Evolutionary conservation across 2,797 vertebrate species (phyloP).

Genomic region (Pygocentrus nattereri): DNA sequence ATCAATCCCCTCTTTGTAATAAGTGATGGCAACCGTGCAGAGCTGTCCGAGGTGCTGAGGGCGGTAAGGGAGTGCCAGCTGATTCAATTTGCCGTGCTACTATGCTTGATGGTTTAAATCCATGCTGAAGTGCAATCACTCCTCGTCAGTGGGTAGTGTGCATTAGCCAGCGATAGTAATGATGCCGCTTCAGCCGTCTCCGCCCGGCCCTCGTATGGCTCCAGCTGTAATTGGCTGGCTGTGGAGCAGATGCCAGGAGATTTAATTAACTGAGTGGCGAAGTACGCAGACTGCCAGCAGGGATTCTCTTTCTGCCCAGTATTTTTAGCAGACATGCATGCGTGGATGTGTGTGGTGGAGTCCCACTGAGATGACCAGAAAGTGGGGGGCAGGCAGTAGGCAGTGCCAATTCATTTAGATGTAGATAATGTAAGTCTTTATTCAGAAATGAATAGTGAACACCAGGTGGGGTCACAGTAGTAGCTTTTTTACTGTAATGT

Average conservation of each 20-base stretch:
- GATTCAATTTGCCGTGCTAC: constrained; percentile 33
- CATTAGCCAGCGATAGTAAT: constrained; percentile 41
- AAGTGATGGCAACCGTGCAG: not conserved
- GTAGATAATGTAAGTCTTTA: constrained; percentile 5
- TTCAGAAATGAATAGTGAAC: not conserved
- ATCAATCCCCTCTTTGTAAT: not conserved
- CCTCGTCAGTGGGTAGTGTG: constrained; percentile 30
- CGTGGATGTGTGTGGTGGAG: constrained; percentile 57
- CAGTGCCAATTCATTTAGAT: not conserved
- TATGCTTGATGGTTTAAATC: constrained; percentile 41
- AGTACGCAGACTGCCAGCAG: constrained; percentile 70
- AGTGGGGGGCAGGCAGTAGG: not conserved
- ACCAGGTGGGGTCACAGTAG: not conserved
- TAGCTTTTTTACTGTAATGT: not conserved
- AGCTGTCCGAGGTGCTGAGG: not conserved
- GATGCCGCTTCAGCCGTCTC: constrained; percentile 52
- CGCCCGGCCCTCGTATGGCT: constrained; percentile 36
- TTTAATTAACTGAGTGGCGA: constrained; percentile 79
- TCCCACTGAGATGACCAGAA: constrained; percentile 1
- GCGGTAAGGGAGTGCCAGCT: not conserved
- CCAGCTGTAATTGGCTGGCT: constrained; percentile 64
- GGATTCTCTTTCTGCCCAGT: constrained; percentile 54
- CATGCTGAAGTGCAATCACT: constrained; percentile 27
- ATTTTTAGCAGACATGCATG: constrained; percentile 47
- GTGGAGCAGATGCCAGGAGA: constrained; percentile 72